Percentiles rank a stretch among this genome's conserved stretches.
phyloP scores from a whole-genome alignment of 35 echinoderm and acorn worm species.

The Lytechinus pictus region DNA sequence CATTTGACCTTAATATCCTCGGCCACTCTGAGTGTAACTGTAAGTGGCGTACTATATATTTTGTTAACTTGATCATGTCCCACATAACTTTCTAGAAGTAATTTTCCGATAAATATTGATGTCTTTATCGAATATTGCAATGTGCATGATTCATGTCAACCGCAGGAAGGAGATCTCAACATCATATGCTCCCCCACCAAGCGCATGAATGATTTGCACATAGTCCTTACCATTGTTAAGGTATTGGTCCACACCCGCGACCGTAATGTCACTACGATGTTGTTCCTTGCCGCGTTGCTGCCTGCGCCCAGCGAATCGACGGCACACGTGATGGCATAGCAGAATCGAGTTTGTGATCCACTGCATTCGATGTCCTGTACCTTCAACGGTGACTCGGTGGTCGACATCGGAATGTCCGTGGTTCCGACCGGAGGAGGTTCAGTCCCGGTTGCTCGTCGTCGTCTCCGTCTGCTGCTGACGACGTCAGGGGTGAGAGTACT shows the following conservation, averaged over 20 bases:
- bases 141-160: too few relatives aligned
- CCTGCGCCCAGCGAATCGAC: background rate
- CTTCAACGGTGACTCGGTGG: background rate
- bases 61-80: too few relatives aligned
- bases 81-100: too few relatives aligned
- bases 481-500: background rate
- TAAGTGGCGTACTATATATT: too few relatives aligned
- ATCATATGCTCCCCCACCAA: background rate
- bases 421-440: background rate
- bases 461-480: background rate
- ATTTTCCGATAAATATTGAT: too few relatives aligned
- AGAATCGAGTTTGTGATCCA: background rate
- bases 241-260: slow-evolving; percentile 32
- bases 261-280: background rate
- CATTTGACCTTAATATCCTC: too few relatives aligned
- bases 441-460: background rate
- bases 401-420: background rate
- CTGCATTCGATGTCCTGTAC: background rate
- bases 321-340: background rate
- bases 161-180: too few relatives aligned
- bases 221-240: background rate
- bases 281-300: background rate
- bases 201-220: background rate
- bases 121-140: too few relatives aligned
- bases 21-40: too few relatives aligned